Base-by-base conservation (phyloP, 2,888 invertebrate species). In the Mimas tiliae region DNA sequence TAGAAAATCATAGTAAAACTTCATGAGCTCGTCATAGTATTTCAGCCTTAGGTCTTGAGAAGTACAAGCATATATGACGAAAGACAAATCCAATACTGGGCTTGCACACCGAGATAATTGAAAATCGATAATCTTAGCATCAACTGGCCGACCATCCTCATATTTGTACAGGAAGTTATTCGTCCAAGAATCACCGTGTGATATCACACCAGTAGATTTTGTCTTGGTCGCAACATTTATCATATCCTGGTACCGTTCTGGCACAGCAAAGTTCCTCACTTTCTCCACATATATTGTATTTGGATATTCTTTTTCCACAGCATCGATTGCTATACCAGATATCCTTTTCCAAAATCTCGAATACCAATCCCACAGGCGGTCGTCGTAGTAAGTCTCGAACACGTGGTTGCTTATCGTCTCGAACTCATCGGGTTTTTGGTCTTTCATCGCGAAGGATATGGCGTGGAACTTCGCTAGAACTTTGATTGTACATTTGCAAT, bases 161-260 rank as follows among this genome's bases (percentile, higher is more conserved):
- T 92, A 87, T 72, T 94, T 94, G 9, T 94, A 94, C 0, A 97
- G 81, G 73, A 96, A 96, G 80, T 97, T 97, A n/a, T 96, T 96
- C 0, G 95, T 94, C 97, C 97, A 97, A 50, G 95, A 95, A 79
- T 97, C 97, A 0, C 96, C 97, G 68, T 97, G 96, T 0, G 94
- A 95, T 38, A 96, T 94, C 0, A 95, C 95, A 0, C 94, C 92
- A n/a, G 93, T 86, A 27, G 87, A 86, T 19, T 79, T 76, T 0
- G 87, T 84, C 0, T 81, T 73, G 0, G 89, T 79, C 0, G 89
- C 90, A 0, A 94, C 91, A 12, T 86, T 82, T 0, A 91, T 83
- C 84, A 94, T 85, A 62, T 92, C 93, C 65, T 93, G 88, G 55
- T 94, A 94, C 0, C 94, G 82, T 38, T 94, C 93, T 0, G 94